Evolutionary conservation across 2,113 vertebrate species (phyloP), one percentile per base, ranked within the genome.

Genomic region (Pseudopodoces humilis): DNA sequence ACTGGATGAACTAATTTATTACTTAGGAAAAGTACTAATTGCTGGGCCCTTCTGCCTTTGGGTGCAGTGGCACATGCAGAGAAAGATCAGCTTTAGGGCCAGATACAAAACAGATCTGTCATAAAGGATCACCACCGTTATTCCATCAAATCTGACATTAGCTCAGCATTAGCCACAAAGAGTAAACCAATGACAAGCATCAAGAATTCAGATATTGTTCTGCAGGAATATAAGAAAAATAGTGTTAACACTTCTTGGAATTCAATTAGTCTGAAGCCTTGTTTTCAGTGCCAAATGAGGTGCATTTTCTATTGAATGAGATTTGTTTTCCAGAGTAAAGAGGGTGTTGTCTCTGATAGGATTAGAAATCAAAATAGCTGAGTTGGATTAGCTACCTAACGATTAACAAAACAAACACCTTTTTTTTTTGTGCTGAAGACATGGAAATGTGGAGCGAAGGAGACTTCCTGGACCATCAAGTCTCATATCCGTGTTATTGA

Each of bases 1-100:
- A 90, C 84, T 81, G 87, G 78, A 77, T 79, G 65, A 96, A 97
- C 65, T 95, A 83, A 95, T 96, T 92, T 95, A 96, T 96, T 94
- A 91, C 93, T 92, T 94, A 30, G 16, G 92, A 90, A 89, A 89
- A 18, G 31, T 72, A 88, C 83, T 97, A 97, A 96, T 96, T 97
- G 94, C 92, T 94, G 84, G 69, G 78, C 62, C 87, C 80, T 95
- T 96, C 94, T 94, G 86, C 90, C 77, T 92, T 82, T 13, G 8
- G 65, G 30, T 92, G 71, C 50, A 76, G 81, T 60, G 83, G 81
- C 80, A 63, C 87, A 53, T 19, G 91, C 95, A 88, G 65, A 81
- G 87, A 75, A 88, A 81, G 71, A 85, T 21, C 76, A 88, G 83
- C 76, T 90, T 62, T 35, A 82, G 60, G 53, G 69, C 41, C 56